Percentiles rank a stretch among this genome's conserved stretches.
Evolutionary conservation across 1,140 invertebrate genomes (phyloP).

Genomic region (Magallana ariakensis): DNA sequence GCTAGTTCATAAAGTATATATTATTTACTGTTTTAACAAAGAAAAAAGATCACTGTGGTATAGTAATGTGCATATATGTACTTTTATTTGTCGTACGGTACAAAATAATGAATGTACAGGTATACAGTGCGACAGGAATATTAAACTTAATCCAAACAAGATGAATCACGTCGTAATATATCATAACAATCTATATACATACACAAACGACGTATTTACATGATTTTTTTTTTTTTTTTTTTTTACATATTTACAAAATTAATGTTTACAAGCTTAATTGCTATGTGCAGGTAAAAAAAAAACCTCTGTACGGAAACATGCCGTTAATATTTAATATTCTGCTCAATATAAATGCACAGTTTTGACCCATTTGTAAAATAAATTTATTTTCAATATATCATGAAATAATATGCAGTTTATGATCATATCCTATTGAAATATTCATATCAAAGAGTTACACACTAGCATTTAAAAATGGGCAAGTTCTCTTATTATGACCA

Average conservation of each 20-base stretch:
- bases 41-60: background rate
- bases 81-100: background rate
- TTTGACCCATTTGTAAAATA: no score
- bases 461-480: background rate
- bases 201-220: no score
- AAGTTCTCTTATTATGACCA: constrained; percentile 32
- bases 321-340: no score
- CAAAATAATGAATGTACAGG: background rate
- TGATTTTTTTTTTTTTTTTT: no score
- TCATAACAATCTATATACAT: no score
- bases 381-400: no score
- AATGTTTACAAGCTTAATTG: no score
- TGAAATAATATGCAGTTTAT: no score
- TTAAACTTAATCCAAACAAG: background rate
- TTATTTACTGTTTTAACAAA: background rate
- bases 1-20: background rate
- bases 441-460: background rate
- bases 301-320: no score
- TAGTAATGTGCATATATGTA: background rate
- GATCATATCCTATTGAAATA: no score
- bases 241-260: background rate
- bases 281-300: no score
- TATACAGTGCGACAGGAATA: background rate
- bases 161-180: background rate
- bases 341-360: no score